Evolutionary conservation across 2,797 vertebrate genomes (phyloP).

Genomic region (Girardinus metallicus): DNA sequence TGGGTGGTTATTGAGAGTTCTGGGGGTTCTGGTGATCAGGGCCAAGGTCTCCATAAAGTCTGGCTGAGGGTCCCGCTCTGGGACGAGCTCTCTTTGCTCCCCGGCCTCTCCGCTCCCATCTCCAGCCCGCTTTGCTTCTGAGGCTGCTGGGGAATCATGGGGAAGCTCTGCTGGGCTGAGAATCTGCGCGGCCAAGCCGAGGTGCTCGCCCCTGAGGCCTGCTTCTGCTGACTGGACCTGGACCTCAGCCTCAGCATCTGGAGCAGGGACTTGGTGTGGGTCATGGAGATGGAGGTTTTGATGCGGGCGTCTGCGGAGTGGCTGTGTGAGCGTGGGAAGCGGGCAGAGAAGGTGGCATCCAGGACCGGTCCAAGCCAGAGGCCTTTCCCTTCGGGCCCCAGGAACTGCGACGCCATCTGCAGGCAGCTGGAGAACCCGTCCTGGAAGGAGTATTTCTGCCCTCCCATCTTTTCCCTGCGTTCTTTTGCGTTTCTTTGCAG

Average conservation of each 20-base stretch:
- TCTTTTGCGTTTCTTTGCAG: conserved; percentile 64
- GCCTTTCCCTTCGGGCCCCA: conserved; percentile 62
- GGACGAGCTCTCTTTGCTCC: conserved; percentile 26
- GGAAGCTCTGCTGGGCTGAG: conserved; percentile 14
- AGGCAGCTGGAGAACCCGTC: conserved; percentile 74
- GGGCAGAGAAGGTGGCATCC: conserved; percentile 34
- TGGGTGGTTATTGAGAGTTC: conserved; percentile 19
- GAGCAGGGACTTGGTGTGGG: conserved; percentile 44
- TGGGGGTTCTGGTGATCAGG: conserved; percentile 47
- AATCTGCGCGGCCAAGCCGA: not conserved
- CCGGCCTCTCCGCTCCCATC: conserved; percentile 9
- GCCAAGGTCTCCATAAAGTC: conserved; percentile 79
- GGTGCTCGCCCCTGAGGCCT: not conserved
- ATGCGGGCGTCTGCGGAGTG: conserved; percentile 5
- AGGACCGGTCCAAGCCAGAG: conserved; percentile 48
- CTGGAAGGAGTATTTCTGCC: conserved; percentile 48
- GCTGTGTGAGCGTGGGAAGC: conserved; percentile 30
- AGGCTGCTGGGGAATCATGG: conserved; percentile 17
- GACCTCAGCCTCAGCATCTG: conserved; percentile 50
- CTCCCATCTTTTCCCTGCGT: conserved; percentile 7
- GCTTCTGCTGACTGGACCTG: not conserved
- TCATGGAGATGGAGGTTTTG: conserved; percentile 31
- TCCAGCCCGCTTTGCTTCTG: conserved; percentile 27
- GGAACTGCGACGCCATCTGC: conserved; percentile 65
- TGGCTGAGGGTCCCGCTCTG: conserved; percentile 38